These are phyloP conservation scores for Eulimnadia texana DNA, from an alignment of 1,140 invertebrate genomes.

Conservation along the genomic window DNA sequence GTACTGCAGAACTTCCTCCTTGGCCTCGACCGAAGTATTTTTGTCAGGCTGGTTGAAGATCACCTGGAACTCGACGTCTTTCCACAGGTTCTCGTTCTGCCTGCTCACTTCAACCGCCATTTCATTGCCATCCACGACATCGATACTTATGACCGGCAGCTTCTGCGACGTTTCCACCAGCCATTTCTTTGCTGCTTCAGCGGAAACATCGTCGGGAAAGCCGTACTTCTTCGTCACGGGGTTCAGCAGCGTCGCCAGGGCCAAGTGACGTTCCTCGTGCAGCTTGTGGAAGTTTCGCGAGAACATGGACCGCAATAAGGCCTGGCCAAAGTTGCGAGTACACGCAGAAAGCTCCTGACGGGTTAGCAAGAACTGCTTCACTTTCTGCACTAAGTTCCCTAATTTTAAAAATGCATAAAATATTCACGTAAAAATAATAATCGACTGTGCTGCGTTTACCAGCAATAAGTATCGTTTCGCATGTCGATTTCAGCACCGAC, in stretches of 20 bases:
- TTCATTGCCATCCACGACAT: neutral
- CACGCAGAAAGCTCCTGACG: neutral
- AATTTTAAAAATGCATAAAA: too few relatives aligned
- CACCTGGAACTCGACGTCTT: neutral
- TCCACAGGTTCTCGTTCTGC: neutral
- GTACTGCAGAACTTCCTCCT: neutral
- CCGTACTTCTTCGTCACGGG: neutral
- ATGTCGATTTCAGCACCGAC: neutral
- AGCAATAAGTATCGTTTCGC: neutral
- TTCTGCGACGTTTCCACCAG: neutral
- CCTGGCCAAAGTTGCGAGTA: neutral
- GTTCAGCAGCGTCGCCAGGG: neutral
- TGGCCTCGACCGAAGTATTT: neutral
- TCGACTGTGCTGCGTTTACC: too few relatives aligned
- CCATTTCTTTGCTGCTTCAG: neutral
- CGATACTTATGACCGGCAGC: neutral
- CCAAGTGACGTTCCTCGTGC: neutral
- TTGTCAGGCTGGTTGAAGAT: neutral
- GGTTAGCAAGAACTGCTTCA: neutral
- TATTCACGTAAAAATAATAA: too few relatives aligned
- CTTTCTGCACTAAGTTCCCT: neutral
- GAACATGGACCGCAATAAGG: neutral
- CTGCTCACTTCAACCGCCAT: neutral
- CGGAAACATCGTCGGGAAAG: neutral
- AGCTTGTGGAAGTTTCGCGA: neutral